Base-by-base conservation (phyloP, 1,140 invertebrate species). In the Nixonia krombeini region DNA sequence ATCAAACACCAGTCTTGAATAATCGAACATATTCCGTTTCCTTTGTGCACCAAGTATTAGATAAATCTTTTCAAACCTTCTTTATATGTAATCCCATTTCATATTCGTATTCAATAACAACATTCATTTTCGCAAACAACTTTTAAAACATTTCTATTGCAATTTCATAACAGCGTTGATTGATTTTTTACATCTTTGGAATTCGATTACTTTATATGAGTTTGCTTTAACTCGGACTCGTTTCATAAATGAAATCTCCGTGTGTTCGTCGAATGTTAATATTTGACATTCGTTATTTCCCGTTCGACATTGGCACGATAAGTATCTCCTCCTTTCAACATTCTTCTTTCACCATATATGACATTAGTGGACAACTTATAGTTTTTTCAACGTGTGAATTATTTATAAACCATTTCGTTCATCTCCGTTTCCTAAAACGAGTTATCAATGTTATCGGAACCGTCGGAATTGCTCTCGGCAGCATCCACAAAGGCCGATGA, bases 401-500 rank as follows among this genome's bases (percentile, higher is more conserved):
- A 13, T 31, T 12, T 4, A 23, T 8, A 28, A 28, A 45, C 28
- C 7, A 29, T 18, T 26, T 42, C 1, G 13, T 16, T 21, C n/a
- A 7, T 31, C n/a, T 17, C 7, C 31, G 9, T 42, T 25, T 44
- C 58, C 55, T 28, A 68, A 15, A 52, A 12, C 6, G 68, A 45
- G 40, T 74, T 58, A 15, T 71, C 57, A 31, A 75, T 75, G 1
- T 76, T 63, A 12, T 82, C 81, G 8, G 74, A 70, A 52, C 70
- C 90, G 44, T 89, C 86, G n/a, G 91, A 89, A 78, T 93, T 93
- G 63, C 92, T 92, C 82, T 93, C 91, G 29, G 92, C 93, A 26
- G 93, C 93, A 76, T 93, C 91, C 4, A 94, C 92, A 71, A 94
- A 94, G 29, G 92, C 90, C 35, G 91, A 88, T 0, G 92, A 93